Conservation (phyloP, 2,888 invertebrate species). For the Criorhina ranunculi region DNA sequence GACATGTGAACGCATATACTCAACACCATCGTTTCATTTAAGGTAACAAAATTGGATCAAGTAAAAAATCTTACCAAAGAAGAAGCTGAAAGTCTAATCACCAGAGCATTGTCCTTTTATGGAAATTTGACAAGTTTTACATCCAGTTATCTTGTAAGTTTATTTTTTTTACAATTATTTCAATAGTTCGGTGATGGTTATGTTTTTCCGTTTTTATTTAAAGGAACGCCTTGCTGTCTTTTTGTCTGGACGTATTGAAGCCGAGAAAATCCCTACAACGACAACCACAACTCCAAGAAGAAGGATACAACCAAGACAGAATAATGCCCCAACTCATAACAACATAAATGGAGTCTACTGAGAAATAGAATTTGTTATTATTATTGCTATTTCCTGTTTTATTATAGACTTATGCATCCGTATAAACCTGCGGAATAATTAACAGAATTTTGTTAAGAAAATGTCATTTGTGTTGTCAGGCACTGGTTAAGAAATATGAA, state of each 20-base stretch:
- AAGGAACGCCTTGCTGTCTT: conserved; percentile 88
- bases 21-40: too few species aligned
- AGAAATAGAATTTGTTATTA: conserved; percentile 81
- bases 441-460: conserved; percentile 15
- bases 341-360: conserved; percentile 84
- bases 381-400: conserved; percentile 81
- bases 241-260: conserved; percentile 88
- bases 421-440: conserved; percentile 80
- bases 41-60: conserved; percentile 88
- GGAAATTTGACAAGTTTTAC: conserved; percentile 81
- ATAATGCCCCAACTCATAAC: conserved; percentile 82
- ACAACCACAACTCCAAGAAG: conserved; percentile 84
- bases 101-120: conserved; percentile 81
- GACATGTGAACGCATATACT: too few species aligned
- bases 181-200: neutral
- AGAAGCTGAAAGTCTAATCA: conserved; percentile 85
- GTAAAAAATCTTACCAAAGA: conserved; percentile 85
- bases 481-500: neutral
- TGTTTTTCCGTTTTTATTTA: conserved; percentile 62
- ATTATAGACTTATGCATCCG: conserved; percentile 81
- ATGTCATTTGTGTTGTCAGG: neutral
- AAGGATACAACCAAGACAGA: conserved; percentile 81
- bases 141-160: conserved; percentile 81
- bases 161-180: neutral
- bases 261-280: conserved; percentile 86